Base-by-base conservation (phyloP, 2,113 vertebrate species). In the Forbesichthys papilliferus region DNA sequence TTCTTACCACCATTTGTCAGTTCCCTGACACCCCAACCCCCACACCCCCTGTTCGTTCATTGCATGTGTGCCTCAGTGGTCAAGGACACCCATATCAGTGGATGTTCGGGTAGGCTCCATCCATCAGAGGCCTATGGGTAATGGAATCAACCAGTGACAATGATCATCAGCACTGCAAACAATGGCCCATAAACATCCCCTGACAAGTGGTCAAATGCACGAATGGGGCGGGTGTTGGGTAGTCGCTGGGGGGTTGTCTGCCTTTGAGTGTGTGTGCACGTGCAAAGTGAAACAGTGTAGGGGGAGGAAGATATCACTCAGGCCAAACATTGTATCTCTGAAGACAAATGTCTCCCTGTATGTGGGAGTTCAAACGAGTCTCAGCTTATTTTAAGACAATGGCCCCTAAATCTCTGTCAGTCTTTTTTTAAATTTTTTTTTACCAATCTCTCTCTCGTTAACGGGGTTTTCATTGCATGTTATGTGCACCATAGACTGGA, bases 121-220 rank as follows among this genome's bases (percentile, higher is more conserved):
- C 91, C 87, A 93, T 93, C 92, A 93, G 81, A 57, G 58, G 75
- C 51, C 79, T 73, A 70, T 84, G 84, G 88, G 91, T 92, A 92
- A 92, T 92, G 89, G 90, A 92, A 92, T 89, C 84, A 90, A 88
- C 77, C 89, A 42, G 75, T 92, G 91, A 92, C 91, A 90, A 88
- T 92, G 91, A 92, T 91, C 89, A 91, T 92, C 92, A 93, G 84
- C 88, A 80, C 84, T 54, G 86, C 90, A 92, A 92, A 92, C 91
- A 90, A 90, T 85, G 85, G 84, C 71, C 89, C 86, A 92, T 92
- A 93, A 93, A 93, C 91, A 91, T 91, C 88, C 78, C 58, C 14
- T 89, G 88, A 92, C 89, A 90, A 86, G 77, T 84, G 83, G 86
- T 89, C 83, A 84, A 86, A 83, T 66, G 82, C 67, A 55, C 56